These are phyloP conservation scores for Sphaerodactylus townsendi DNA, from an alignment of 2,113 vertebrate species.

Conservation along the genomic window DNA sequence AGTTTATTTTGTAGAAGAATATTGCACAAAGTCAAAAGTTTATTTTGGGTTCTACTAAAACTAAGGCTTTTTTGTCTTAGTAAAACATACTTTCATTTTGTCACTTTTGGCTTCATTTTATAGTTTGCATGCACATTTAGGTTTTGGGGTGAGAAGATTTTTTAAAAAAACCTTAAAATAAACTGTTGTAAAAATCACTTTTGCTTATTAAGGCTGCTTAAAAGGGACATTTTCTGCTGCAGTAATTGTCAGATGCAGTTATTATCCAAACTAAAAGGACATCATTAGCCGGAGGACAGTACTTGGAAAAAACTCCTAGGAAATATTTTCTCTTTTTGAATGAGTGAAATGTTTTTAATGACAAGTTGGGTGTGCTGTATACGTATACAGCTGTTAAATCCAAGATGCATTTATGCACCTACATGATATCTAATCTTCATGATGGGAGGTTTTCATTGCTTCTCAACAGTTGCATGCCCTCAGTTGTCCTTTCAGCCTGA, in stretches of 20 bases:
- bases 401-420: too few species aligned
- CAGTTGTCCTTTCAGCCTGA: too few species aligned
- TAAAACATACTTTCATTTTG: constrained; percentile 9
- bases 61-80: constrained; percentile 50
- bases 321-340: too few species aligned
- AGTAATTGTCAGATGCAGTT: background rate
- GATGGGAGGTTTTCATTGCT: too few species aligned
- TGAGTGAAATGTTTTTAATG: too few species aligned
- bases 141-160: background rate
- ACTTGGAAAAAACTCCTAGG: too few species aligned
- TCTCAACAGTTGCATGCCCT: too few species aligned
- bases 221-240: background rate
- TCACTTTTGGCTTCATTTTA: constrained; percentile 27
- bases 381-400: too few species aligned
- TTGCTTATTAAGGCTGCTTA: background rate
- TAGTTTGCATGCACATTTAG: constrained; percentile 4
- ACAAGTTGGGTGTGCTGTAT: too few species aligned
- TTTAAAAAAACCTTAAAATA: background rate
- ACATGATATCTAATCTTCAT: too few species aligned
- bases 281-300: constrained; percentile 51
- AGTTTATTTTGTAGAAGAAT: constrained; percentile 60
- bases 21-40: constrained; percentile 41
- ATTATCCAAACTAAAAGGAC: background rate
- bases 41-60: constrained; percentile 36
- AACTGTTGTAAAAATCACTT: background rate